phyloP scores from a whole-genome alignment of 2,888 invertebrate genomes.

The Dendrolimus houi region DNA sequence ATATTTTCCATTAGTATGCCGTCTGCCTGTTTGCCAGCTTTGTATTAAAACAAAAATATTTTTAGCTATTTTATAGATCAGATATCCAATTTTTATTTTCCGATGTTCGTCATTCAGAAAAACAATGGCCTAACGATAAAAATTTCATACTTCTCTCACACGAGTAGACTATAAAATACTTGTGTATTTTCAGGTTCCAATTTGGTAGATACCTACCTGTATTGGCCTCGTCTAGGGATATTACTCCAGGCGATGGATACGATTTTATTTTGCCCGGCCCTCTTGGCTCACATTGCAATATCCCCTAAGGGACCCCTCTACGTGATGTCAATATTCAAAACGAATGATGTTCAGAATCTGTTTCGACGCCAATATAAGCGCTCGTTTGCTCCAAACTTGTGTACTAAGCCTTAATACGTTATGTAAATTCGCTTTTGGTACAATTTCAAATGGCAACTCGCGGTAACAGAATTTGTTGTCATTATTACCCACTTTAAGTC shows the following conservation, averaged over 20 bases:
- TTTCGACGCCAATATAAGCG: constrained; percentile 53
- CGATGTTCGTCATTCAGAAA: too few species aligned
- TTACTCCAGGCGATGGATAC: constrained; percentile 46
- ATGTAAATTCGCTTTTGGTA: constrained; percentile 45
- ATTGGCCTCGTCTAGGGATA: constrained; percentile 56
- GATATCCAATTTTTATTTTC: too few species aligned
- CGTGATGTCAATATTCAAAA: constrained; percentile 68
- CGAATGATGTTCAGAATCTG: constrained; percentile 65
- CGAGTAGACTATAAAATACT: too few species aligned
- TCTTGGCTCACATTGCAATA: constrained; percentile 48
- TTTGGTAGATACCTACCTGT: constrained; percentile 57
- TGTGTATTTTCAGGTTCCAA: constrained; percentile 48
- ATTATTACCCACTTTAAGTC: constrained; percentile 16
- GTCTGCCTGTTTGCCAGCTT: too few species aligned
- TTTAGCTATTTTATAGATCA: too few species aligned
- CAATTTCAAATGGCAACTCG: constrained; percentile 38
- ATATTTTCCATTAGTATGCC: too few species aligned
- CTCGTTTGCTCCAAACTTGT: constrained; percentile 43
- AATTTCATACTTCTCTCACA: too few species aligned
- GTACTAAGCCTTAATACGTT: constrained; percentile 39
- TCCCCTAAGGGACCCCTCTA: constrained; percentile 58
- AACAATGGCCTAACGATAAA: too few species aligned
- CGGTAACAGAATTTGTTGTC: constrained; percentile 22
- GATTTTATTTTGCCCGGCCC: constrained; percentile 59
- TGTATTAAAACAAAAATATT: too few species aligned